phyloP scores from a whole-genome alignment of 2,113 vertebrate species.

The Notarius lentiginosus region DNA sequence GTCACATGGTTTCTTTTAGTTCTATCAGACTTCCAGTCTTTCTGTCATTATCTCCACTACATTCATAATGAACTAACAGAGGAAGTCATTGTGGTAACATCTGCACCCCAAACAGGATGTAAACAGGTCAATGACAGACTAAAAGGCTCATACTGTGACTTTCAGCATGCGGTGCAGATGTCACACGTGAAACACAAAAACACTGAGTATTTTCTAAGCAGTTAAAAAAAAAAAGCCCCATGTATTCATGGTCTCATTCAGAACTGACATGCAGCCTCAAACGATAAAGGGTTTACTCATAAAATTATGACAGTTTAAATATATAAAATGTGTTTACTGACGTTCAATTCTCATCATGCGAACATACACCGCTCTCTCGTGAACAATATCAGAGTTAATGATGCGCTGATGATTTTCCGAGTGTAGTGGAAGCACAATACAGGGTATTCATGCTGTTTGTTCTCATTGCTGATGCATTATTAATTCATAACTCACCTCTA shows the following conservation, averaged over 20 bases:
- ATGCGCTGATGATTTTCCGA: neutral
- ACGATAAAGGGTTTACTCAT: neutral
- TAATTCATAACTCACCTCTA: conserved; percentile 73
- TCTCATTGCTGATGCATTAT: conserved; percentile 25
- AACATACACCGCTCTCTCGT: neutral
- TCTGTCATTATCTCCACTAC: conserved; percentile 24
- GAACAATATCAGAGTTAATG: neutral
- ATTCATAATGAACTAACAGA: conserved; percentile 39
- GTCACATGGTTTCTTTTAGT: conserved; percentile 48
- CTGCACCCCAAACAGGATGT: conserved; percentile 46
- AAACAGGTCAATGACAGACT: conserved; percentile 50
- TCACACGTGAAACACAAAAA: conserved; percentile 32
- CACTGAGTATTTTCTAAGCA: neutral
- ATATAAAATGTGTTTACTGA: neutral
- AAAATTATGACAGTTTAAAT: neutral
- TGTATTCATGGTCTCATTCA: neutral
- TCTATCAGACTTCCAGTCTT: conserved; percentile 11
- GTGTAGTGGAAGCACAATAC: neutral
- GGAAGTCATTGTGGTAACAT: conserved; percentile 51
- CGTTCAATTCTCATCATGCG: no score
- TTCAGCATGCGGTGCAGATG: neutral
- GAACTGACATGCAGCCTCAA: neutral
- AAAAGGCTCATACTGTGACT: conserved; percentile 28
- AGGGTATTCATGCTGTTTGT: conserved; percentile 13
- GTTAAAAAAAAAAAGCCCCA: neutral